These are phyloP conservation scores for Phrynocephalus versicolor DNA, from an alignment of 2,113 vertebrate genomes.

Conservation along the genomic window DNA sequence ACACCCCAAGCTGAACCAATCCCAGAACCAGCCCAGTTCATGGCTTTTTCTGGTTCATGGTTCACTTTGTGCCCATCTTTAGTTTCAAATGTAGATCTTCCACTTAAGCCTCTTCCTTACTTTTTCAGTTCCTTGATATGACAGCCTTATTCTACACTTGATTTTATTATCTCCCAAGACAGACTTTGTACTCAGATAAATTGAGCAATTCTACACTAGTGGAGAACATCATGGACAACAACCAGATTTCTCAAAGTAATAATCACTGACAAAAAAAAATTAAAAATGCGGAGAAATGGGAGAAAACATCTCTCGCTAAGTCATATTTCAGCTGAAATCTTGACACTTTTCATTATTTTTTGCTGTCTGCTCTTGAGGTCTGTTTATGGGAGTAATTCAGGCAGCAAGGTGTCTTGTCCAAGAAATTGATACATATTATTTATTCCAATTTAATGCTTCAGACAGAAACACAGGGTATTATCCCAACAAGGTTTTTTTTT, in stretches of 20 bases:
- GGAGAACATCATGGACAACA: background rate
- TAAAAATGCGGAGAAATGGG: too few relatives aligned
- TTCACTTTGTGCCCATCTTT: too few relatives aligned
- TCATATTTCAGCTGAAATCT: slow-evolving; percentile 18
- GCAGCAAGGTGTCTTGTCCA: background rate
- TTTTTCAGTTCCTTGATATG: slow-evolving; percentile 10
- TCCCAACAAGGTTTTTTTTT: background rate
- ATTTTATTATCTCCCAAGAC: slow-evolving; percentile 20
- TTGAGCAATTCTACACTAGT: slow-evolving; percentile 21
- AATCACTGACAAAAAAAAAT: slow-evolving; percentile 3
- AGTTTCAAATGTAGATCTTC: background rate
- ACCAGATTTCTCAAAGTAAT: slow-evolving; percentile 22
- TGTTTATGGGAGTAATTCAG: slow-evolving; percentile 19
- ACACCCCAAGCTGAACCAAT: too few relatives aligned
- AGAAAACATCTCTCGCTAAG: slow-evolving; percentile 11
- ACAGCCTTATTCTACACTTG: slow-evolving; percentile 13
- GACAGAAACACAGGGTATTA: slow-evolving; percentile 18
- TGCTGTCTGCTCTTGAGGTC: background rate
- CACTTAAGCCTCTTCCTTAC: background rate
- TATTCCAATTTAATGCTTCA: slow-evolving; percentile 20
- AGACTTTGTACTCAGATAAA: slow-evolving; percentile 23
- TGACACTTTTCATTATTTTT: slow-evolving; percentile 28
- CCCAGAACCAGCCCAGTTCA: too few relatives aligned
- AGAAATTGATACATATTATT: slow-evolving; percentile 10
- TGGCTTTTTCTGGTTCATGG: too few relatives aligned